Percentiles rank a stretch among this genome's conserved stretches.
phyloP scores from a whole-genome alignment of 2,113 vertebrate species.

The Colius striatus region DNA sequence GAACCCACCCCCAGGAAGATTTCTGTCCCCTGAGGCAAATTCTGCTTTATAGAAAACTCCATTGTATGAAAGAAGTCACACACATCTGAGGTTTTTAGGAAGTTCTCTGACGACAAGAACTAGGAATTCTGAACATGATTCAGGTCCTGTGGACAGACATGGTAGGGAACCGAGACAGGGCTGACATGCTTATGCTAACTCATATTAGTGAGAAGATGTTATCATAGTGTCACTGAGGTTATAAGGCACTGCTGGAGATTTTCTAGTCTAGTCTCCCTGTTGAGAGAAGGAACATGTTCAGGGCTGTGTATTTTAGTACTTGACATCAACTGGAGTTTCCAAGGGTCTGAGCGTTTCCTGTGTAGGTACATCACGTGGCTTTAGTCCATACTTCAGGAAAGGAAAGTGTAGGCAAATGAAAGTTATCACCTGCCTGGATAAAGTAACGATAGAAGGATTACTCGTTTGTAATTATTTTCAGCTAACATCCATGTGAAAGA shows the following conservation, averaged over 20 bases:
- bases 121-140: neutral
- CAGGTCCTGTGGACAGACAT: neutral
- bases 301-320: neutral
- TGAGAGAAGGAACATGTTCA: neutral
- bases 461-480: neutral
- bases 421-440: neutral
- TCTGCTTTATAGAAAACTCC: neutral
- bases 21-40: neutral
- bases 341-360: neutral
- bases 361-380: neutral
- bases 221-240: neutral
- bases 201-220: neutral
- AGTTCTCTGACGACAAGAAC: neutral
- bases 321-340: neutral
- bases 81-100: neutral
- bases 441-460: neutral
- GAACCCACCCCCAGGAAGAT: neutral
- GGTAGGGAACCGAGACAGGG: neutral
- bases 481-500: neutral
- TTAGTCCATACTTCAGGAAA: neutral
- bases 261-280: neutral
- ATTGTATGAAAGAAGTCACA: neutral
- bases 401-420: neutral
- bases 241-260: neutral
- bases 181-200: neutral